phyloP scores from a whole-genome alignment of 2,888 invertebrate species.

The Mythimna loreyi region DNA sequence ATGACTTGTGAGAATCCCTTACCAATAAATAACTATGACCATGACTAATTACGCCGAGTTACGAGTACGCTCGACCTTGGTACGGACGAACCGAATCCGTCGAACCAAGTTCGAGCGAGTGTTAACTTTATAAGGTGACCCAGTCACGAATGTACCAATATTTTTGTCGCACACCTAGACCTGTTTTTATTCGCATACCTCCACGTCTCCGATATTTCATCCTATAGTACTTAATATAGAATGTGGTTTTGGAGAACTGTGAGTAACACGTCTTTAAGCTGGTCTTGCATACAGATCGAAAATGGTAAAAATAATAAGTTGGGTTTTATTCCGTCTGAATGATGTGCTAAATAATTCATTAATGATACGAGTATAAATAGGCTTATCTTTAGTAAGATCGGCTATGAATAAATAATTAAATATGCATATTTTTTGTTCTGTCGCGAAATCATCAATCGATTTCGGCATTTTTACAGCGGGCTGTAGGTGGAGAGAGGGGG shows the following conservation, averaged over 20 bases:
- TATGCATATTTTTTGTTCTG: not conserved
- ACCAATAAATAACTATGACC: too few relatives aligned
- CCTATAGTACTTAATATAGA: slow-evolving; percentile 50
- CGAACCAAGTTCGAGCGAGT: too few relatives aligned
- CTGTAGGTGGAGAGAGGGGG: too few relatives aligned
- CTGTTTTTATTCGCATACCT: slow-evolving; percentile 60
- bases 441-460: too few relatives aligned
- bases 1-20: too few relatives aligned
- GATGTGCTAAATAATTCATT: slow-evolving; percentile 48
- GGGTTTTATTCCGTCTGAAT: slow-evolving; percentile 31
- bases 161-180: slow-evolving; percentile 45
- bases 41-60: too few relatives aligned
- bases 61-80: too few relatives aligned
- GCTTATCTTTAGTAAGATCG: slow-evolving; percentile 4
- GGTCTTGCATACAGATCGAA: slow-evolving; percentile 46
- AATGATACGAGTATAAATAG: slow-evolving; percentile 40
- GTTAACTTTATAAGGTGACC: slow-evolving; percentile 46
- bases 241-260: slow-evolving; percentile 50
- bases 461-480: too few relatives aligned
- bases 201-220: slow-evolving; percentile 52
- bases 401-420: not conserved
- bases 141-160: slow-evolving; percentile 36
- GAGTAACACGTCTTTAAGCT: slow-evolving; percentile 24
- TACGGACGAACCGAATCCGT: too few relatives aligned
- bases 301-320: slow-evolving; percentile 34